Evolutionary conservation across 1,140 invertebrate genomes (phyloP).

Genomic region (Brachionus koreanus): DNA sequence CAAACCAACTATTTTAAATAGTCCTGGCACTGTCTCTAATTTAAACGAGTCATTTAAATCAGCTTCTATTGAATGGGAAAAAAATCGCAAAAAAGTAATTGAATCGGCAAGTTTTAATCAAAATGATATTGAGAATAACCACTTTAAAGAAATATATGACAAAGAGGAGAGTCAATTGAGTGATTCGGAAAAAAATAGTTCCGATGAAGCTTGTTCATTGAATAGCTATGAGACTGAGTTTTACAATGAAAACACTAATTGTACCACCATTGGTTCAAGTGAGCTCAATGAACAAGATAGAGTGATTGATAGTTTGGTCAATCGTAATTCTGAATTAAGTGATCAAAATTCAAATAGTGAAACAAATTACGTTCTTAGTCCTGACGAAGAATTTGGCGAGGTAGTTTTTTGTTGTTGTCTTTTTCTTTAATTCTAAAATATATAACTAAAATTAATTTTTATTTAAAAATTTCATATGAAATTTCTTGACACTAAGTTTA

Average conservation of each 20-base stretch:
- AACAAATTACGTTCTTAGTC: neutral
- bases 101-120: neutral
- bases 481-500: no score
- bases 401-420: no score
- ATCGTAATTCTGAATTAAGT: neutral
- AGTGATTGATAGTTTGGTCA: neutral
- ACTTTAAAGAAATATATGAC: slow-evolving; percentile 18
- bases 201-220: slow-evolving; percentile 33
- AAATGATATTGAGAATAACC: neutral
- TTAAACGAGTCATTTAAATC: slow-evolving; percentile 7
- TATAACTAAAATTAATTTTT: no score
- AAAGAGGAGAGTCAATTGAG: slow-evolving; percentile 6
- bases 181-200: slow-evolving; percentile 16
- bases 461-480: no score
- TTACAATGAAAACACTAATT: neutral
- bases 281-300: neutral
- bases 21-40: neutral
- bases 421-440: no score
- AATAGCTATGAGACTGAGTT: slow-evolving; percentile 25
- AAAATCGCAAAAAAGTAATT: neutral
- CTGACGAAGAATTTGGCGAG: slow-evolving; percentile 39
- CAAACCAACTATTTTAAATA: neutral
- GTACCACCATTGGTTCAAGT: neutral
- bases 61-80: neutral
- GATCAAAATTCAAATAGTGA: neutral